Conservation (phyloP, 2,113 vertebrate species). For the Montifringilla adamsi region DNA sequence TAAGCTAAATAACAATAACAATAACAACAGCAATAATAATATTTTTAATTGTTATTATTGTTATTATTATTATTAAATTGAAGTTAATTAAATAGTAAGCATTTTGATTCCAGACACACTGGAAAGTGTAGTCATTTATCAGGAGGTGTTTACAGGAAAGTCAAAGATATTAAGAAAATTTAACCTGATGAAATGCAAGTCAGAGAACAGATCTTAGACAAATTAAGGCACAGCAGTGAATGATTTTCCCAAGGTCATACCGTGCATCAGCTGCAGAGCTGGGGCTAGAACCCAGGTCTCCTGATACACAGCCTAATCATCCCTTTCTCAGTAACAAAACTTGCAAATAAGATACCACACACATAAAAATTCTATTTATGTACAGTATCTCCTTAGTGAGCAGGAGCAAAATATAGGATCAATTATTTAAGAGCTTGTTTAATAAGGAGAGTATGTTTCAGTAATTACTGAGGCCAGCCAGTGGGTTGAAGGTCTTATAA, state of each 20-base stretch:
- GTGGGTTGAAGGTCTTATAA: constrained; percentile 53
- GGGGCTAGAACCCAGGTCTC: not conserved
- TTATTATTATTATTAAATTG: not conserved
- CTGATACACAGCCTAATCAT: constrained; percentile 19
- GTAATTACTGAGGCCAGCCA: constrained; percentile 52
- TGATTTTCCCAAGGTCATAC: not conserved
- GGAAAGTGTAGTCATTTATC: not conserved
- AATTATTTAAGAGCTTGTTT: constrained; percentile 42
- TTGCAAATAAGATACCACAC: constrained; percentile 58
- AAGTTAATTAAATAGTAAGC: not conserved
- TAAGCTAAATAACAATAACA: not conserved
- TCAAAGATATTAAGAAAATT: not conserved
- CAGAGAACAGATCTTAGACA: not conserved
- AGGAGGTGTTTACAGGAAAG: not conserved
- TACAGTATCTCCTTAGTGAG: constrained; percentile 32
- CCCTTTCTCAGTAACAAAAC: not conserved
- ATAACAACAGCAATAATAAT: too few species aligned
- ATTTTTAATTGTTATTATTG: not conserved
- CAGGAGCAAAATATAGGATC: constrained; percentile 33
- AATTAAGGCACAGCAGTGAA: not conserved
- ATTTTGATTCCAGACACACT: not conserved
- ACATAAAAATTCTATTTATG: constrained; percentile 45
- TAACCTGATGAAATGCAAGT: not conserved
- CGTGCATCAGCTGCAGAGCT: not conserved
- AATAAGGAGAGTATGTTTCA: constrained; percentile 57